Evolutionary conservation across 2,797 vertebrate species (phyloP).

Genomic region (Chanos chanos): DNA sequence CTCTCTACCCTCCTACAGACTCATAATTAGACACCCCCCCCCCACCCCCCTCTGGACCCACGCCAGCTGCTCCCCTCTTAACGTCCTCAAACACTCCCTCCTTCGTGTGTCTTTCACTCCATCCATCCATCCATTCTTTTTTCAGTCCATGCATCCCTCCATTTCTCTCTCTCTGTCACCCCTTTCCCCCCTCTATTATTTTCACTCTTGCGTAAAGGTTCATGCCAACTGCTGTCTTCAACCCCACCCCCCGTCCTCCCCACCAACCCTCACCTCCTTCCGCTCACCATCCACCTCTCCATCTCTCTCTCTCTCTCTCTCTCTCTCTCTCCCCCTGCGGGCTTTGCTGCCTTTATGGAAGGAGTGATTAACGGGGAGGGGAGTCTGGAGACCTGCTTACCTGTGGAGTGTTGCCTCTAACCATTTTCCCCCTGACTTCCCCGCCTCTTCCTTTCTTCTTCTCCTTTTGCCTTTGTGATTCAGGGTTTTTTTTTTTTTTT

Average conservation of each 20-base stretch:
- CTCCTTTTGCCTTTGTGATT: background rate
- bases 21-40: slow-evolving; percentile 31
- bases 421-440: background rate
- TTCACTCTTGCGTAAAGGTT: too few relatives aligned
- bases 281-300: slow-evolving; percentile 61
- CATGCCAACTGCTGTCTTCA: too few relatives aligned
- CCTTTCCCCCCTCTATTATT: background rate
- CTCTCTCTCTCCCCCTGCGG: slow-evolving; percentile 35
- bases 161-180: background rate
- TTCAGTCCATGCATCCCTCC: background rate
- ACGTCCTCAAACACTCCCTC: too few relatives aligned
- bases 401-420: slow-evolving; percentile 9
- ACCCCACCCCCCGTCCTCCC: too few relatives aligned
- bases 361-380: slow-evolving; percentile 28
- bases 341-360: slow-evolving; percentile 31
- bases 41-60: slow-evolving; percentile 10
- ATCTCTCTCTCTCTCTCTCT: slow-evolving; percentile 44
- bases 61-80: slow-evolving; percentile 28
- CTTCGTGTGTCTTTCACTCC: slow-evolving; percentile 13
- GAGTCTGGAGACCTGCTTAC: slow-evolving; percentile 28
- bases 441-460: background rate
- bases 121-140: too few relatives aligned
- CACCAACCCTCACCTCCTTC: slow-evolving; percentile 48
- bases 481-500: too few relatives aligned
- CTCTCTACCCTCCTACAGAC: background rate